Base-by-base conservation (phyloP, 1,140 invertebrate species). In the Oedothorax gibbosus region DNA sequence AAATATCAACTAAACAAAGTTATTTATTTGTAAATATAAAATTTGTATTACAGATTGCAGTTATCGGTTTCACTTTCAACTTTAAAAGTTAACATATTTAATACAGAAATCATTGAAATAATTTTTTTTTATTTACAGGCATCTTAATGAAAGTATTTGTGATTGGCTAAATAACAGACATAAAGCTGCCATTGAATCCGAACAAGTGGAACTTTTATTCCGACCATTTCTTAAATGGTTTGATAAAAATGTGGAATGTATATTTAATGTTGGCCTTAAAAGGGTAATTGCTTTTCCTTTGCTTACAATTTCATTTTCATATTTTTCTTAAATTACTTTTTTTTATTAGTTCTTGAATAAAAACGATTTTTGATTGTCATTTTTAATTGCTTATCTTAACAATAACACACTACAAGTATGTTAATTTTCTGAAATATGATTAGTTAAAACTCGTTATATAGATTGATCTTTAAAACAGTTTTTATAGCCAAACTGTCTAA, bases 201-300 rank as follows among this genome's bases (percentile, higher is more conserved):
- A 35, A 20, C 51, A 77, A 77, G 51, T 71, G 2, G 54, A 69
- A 62, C 49, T 86, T 15, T 49, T 77, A 8, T 86, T 86, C 53
- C 78, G 85, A 5, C 78, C 79, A 77, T 86, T 86, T 82, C 54
- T 81, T 50, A 75, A 64, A 18, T 86, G 85, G 85, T 82, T 86
- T 79, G 85, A 86, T 64, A 76, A 54, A 62, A 86, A 62, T 71
- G 82, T 86, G 50, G 72, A 86, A 53, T 71, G 82, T 3, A 15
- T 86, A 9, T 86, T 86, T 64, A 86, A 62, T 62, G 15, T 5
- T 65, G 78, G 79, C 50, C 71, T 86, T 21, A 82, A 49, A 71
- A 77, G 20, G 77, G 77, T 84, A 64, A 15, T n/a, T 18, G 11
- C 35, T 65, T 53, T 53, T 18, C 60, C 50, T 35, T 56, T n/a